Evolutionary conservation across 2,113 vertebrate species (phyloP).

Genomic region (Nesoenas mayeri): DNA sequence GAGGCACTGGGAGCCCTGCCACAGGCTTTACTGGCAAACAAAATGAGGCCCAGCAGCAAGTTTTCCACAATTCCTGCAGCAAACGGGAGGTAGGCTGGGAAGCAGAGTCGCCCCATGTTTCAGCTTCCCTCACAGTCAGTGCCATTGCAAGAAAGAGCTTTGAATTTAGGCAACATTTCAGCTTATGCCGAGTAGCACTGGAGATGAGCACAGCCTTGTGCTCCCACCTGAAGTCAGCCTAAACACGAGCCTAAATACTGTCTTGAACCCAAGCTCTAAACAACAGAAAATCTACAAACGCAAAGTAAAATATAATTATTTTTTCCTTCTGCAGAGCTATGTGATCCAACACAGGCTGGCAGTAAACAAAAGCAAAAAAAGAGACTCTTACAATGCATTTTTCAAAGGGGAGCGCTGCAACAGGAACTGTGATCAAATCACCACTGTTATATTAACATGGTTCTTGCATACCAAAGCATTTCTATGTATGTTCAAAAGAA

Average conservation of each 20-base stretch:
- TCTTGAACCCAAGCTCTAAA: neutral
- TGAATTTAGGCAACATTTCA: neutral
- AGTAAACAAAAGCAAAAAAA: neutral
- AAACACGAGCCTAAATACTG: neutral
- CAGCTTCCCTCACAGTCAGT: neutral
- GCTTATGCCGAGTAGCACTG: neutral
- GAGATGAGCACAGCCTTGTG: accelerated
- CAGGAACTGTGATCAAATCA: neutral
- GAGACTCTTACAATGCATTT: neutral
- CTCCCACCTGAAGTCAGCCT: neutral
- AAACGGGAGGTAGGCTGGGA: neutral
- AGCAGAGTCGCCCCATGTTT: neutral
- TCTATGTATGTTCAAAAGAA: neutral
- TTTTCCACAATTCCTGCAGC: neutral
- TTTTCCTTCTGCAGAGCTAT: neutral
- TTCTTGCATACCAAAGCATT: neutral
- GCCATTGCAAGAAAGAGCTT: accelerated
- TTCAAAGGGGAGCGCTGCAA: neutral
- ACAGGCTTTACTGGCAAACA: neutral
- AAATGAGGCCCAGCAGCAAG: neutral
- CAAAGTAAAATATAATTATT: neutral
- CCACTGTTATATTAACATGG: neutral
- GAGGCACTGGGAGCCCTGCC: neutral
- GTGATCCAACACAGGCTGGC: neutral
- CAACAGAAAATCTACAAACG: neutral